These are phyloP conservation scores for Gorsachius goisagi DNA, from an alignment of 2,113 vertebrate species.

Conservation along the genomic window DNA sequence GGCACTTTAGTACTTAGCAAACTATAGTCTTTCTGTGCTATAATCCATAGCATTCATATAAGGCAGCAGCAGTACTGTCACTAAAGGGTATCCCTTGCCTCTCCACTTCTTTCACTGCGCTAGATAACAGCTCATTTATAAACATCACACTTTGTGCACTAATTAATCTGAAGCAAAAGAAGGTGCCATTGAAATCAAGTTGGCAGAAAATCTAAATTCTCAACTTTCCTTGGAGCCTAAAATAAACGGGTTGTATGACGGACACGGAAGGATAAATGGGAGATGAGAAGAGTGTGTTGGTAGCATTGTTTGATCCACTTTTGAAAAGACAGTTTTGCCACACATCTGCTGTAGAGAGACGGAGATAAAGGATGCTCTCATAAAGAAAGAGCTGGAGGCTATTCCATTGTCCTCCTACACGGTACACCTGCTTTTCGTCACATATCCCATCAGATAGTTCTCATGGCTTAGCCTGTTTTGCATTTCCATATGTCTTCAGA, in stretches of 20 bases:
- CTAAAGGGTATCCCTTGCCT: not conserved
- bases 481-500: slow-evolving; percentile 28
- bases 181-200: not conserved
- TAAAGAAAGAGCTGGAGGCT: slow-evolving; percentile 17
- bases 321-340: slow-evolving; percentile 20
- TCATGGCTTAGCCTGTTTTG: not conserved
- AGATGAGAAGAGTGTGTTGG: not conserved
- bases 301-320: not conserved
- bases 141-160: not conserved
- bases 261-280: not conserved
- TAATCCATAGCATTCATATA: not conserved
- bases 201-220: slow-evolving; percentile 30
- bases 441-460: not conserved
- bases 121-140: not conserved
- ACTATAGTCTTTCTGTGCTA: not conserved
- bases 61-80: not conserved
- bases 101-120: not conserved
- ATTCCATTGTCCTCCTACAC: slow-evolving; percentile 7
- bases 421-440: slow-evolving; percentile 30
- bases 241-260: not conserved
- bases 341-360: not conserved
- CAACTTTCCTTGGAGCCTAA: not conserved
- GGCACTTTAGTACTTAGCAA: not conserved
- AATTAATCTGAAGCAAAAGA: not conserved
- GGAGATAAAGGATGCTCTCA: slow-evolving; percentile 9